Conservation (phyloP, 2,113 vertebrate species). For the Acrocephalus kingi region DNA sequence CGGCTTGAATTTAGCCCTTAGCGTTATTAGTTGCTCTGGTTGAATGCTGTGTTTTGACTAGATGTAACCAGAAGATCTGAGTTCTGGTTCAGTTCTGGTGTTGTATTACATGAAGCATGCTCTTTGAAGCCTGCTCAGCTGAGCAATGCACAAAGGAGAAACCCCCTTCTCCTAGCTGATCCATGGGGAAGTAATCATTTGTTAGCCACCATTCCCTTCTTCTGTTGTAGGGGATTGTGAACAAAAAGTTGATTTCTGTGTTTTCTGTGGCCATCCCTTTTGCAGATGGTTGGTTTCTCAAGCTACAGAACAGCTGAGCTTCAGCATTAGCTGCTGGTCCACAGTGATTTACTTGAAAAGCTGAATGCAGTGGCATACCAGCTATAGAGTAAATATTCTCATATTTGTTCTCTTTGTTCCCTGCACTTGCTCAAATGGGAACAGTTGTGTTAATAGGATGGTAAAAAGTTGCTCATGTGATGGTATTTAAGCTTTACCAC, state of each 20-base stretch:
- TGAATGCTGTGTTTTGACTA: not conserved
- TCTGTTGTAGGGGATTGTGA: not conserved
- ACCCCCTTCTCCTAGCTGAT: not conserved
- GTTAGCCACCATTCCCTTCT: not conserved
- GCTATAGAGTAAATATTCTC: not conserved
- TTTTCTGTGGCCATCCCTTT: not conserved
- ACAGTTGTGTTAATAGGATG: not conserved
- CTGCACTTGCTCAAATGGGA: not conserved
- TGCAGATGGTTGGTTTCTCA: not conserved
- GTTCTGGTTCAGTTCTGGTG: not conserved
- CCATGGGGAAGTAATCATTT: not conserved
- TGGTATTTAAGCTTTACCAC: not conserved
- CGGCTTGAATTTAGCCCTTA: not conserved
- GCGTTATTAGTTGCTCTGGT: not conserved
- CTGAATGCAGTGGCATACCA: not conserved
- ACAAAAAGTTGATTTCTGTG: not conserved
- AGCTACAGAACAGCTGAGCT: not conserved
- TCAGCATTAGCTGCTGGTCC: not conserved
- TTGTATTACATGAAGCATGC: accelerated
- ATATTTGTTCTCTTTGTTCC: not conserved
- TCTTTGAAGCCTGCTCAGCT: not conserved
- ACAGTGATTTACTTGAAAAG: not conserved
- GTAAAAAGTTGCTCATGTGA: not conserved
- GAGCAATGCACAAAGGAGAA: not conserved
- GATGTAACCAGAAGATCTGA: not conserved